These are phyloP conservation scores for Macquaria australasica DNA, from an alignment of 2,113 vertebrate genomes.

Conservation along the genomic window DNA sequence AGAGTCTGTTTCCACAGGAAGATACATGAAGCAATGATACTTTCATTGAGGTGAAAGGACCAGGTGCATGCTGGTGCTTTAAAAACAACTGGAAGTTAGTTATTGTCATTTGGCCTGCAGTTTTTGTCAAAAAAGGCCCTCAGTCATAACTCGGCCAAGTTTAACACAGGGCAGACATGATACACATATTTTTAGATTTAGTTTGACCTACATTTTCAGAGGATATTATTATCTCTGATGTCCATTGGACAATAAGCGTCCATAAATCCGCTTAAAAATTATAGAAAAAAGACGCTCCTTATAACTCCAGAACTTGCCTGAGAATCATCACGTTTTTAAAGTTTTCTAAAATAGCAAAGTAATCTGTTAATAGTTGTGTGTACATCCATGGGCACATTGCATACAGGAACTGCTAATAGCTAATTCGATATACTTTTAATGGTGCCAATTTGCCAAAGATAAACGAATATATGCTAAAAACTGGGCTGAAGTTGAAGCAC, in stretches of 20 bases:
- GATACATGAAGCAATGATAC: no score
- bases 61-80: no score
- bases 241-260: not conserved
- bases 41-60: no score
- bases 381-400: not conserved
- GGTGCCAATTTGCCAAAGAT: no score
- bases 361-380: not conserved
- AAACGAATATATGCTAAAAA: no score
- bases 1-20: not conserved
- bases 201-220: not conserved
- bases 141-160: not conserved
- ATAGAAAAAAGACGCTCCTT: not conserved
- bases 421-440: no score
- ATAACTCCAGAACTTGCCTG: not conserved
- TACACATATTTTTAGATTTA: not conserved
- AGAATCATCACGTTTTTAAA: not conserved
- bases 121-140: not conserved
- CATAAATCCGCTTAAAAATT: not conserved
- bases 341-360: not conserved
- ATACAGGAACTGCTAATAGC: not conserved
- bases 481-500: no score
- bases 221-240: not conserved
- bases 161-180: not conserved
- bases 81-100: not conserved
- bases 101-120: not conserved